These are phyloP conservation scores for Brachypalpus laphriformis DNA, from an alignment of 2,888 invertebrate genomes.

Conservation along the genomic window DNA sequence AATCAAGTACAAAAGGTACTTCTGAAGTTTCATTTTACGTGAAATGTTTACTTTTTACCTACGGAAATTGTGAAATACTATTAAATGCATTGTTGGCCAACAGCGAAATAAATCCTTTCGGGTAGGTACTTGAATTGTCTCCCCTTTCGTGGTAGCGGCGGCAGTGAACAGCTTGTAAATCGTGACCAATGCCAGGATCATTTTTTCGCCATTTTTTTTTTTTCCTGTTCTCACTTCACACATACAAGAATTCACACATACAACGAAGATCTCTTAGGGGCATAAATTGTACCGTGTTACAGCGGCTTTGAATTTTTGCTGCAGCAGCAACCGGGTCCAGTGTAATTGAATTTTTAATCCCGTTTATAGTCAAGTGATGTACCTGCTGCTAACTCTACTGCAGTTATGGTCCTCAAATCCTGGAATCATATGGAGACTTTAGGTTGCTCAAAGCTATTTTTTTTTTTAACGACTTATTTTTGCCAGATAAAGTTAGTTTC, in stretches of 20 bases:
- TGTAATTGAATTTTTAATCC: constrained; percentile 83
- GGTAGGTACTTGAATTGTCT: neutral
- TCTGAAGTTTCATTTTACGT: constrained; percentile 55
- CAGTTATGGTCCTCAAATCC: constrained; percentile 18
- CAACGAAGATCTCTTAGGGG: neutral
- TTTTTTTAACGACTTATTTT: neutral
- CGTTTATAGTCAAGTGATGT: constrained; percentile 82
- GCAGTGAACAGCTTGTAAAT: constrained; percentile 26
- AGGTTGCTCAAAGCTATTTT: neutral
- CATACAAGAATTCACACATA: no score
- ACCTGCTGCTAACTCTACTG: constrained; percentile 16
- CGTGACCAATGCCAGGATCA: constrained; percentile 26
- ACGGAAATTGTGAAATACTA: constrained; percentile 26
- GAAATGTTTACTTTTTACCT: constrained; percentile 55
- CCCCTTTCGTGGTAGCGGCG: neutral
- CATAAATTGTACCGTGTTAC: constrained; percentile 41
- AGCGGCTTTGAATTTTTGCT: constrained; percentile 24
- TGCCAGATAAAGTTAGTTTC: neutral
- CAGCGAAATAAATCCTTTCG: constrained; percentile 33
- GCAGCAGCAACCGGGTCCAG: constrained; percentile 28
- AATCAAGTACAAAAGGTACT: constrained; percentile 42
- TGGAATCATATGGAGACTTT: constrained; percentile 25
- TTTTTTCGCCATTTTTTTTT: neutral
- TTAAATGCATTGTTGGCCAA: constrained; percentile 38
- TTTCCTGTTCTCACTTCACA: neutral